Evolutionary conservation across 2,888 invertebrate species (phyloP).

Genomic region (Parochlus steinenii): DNA sequence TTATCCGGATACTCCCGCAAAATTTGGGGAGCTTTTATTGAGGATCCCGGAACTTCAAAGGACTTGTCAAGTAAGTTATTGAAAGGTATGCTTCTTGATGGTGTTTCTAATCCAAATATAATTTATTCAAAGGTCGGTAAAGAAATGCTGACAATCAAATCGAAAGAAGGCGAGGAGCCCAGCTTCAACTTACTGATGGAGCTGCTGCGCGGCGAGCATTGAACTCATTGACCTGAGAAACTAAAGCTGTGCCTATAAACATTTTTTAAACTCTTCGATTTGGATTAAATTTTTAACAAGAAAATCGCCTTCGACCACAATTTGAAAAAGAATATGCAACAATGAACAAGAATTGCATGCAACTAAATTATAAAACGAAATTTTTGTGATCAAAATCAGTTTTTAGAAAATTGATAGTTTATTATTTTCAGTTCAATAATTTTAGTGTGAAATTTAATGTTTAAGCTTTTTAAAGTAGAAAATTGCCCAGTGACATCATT

Average conservation of each 20-base stretch:
- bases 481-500: too few relatives aligned
- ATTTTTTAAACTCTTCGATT: too few relatives aligned
- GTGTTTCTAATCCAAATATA: conserved; percentile 14
- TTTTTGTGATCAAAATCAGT: too few relatives aligned
- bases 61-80: conserved; percentile 62
- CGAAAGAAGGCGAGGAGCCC: conserved; percentile 76
- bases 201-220: conserved; percentile 83
- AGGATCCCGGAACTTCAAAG: conserved; percentile 89
- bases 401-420: too few relatives aligned
- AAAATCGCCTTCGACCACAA: too few relatives aligned
- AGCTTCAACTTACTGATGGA: conserved; percentile 94
- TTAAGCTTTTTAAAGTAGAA: too few relatives aligned
- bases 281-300: too few relatives aligned
- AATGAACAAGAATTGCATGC: too few relatives aligned
- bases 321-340: too few relatives aligned
- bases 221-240: conserved; percentile 16
- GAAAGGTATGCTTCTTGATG: background rate
- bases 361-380: too few relatives aligned
- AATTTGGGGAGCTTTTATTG: conserved; percentile 84
- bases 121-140: conserved; percentile 58
- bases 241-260: background rate
- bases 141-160: conserved; percentile 75
- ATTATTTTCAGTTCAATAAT: too few relatives aligned
- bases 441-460: too few relatives aligned
- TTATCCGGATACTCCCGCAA: conserved; percentile 84